Conservation (phyloP, 1,140 invertebrate genomes). For the Orchesella cincta region DNA sequence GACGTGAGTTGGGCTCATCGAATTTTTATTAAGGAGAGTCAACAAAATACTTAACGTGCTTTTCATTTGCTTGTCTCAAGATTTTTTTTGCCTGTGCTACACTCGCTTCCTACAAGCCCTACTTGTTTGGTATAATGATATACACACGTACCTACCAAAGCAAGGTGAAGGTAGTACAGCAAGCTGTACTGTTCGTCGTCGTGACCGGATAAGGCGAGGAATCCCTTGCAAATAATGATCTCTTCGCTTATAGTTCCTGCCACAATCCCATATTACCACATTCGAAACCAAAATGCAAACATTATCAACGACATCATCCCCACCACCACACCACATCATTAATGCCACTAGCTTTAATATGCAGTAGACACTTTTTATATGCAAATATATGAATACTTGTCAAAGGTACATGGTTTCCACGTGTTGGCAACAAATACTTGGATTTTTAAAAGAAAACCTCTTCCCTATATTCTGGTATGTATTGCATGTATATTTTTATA, state of each 20-base stretch:
- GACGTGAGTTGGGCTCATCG: background rate
- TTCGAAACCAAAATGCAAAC: background rate
- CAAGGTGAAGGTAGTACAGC: background rate
- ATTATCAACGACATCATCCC: background rate
- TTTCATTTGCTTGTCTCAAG: background rate
- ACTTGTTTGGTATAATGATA: too few relatives aligned
- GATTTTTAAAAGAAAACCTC: too few relatives aligned
- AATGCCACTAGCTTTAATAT: too few relatives aligned
- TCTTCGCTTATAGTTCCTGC: background rate
- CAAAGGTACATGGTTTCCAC: too few relatives aligned
- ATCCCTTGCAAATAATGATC: background rate
- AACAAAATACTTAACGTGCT: background rate
- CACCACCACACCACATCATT: background rate
- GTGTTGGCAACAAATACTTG: too few relatives aligned
- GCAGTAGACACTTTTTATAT: too few relatives aligned
- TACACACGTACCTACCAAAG: too few relatives aligned
- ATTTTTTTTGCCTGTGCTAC: background rate
- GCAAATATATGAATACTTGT: too few relatives aligned
- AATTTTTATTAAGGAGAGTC: conserved; percentile 14
- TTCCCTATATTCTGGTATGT: too few relatives aligned
- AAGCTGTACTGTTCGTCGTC: background rate
- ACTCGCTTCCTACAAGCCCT: background rate
- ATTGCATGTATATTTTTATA: too few relatives aligned
- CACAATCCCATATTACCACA: background rate
- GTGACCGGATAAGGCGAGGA: background rate